Base-by-base conservation (phyloP, 2,797 vertebrate species). In the Schizopygopsis malacanthus region DNA sequence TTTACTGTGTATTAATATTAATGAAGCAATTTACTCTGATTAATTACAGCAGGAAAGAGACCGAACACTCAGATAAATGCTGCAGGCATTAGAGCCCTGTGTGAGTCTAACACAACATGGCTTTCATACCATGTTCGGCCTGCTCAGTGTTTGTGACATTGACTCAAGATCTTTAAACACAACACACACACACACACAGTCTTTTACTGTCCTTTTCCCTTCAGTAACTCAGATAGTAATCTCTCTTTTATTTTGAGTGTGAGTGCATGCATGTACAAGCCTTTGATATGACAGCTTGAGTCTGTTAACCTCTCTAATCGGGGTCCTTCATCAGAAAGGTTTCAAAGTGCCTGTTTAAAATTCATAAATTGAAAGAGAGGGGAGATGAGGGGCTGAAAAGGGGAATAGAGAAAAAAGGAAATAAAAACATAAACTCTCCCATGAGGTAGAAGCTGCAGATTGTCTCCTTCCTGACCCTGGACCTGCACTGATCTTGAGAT, bases 301-400 rank as follows among this genome's bases (percentile, higher is more conserved):
- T 83, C 79, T 85, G 75, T 84, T 85, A 87, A 82, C 83, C 85
- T 79, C 70, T 84, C 69, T 87, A 87, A 85, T 88, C 81, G 78
- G 72, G 87, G 87, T 86, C 81, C 72, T 86, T 86, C 78, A 86
- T 86, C 81, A 86, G 78, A 88, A 70, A 78, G 81, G 81, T 56
- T 73, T 75, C 67, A 81, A 61, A 77, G 71, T 72, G 78, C 79
- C 87, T 88, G 79, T 69, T 88, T 85, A 88, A 85, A 88, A 85
- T 88, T 85, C 82, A 87, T 82, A 81, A 84, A 77, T 82, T 56
- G 45, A 88, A 63, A 85, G 50, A 76, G 28, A 76, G 37, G 79
- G 28, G 78, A 69, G 41, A 41, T 33, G 82, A 70, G 72, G 78
- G 43, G 75, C 22, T 50, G 65, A 41, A 81, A 43, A 83, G 18